Evolutionary conservation across 2,888 invertebrate species (phyloP).

Genomic region (Fissipunctia ypsillon): DNA sequence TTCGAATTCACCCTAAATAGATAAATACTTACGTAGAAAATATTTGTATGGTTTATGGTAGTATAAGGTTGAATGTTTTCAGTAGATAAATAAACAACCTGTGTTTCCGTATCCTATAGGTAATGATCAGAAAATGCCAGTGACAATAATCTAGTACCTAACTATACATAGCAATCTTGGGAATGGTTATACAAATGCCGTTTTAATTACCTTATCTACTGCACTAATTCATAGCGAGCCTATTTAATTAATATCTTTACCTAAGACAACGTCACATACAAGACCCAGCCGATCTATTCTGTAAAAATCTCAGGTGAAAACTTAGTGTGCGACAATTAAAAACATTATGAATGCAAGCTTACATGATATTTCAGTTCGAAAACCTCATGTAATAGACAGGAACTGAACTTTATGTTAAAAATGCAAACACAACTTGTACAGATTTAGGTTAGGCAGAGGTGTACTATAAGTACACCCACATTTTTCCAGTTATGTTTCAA

Average conservation of each 20-base stretch:
- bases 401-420: background rate
- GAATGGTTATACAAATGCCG: conserved; percentile 8
- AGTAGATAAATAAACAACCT: background rate
- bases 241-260: background rate
- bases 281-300: background rate
- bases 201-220: background rate
- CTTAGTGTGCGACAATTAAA: background rate
- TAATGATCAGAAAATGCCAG: background rate
- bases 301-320: no score
- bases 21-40: background rate
- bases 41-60: background rate
- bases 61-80: background rate
- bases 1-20: no score
- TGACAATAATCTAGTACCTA: background rate
- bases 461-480: no score
- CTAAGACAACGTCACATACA: background rate
- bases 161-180: no score
- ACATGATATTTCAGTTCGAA: background rate
- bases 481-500: no score
- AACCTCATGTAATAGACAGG: background rate
- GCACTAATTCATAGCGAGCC: conserved; percentile 11
- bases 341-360: background rate
- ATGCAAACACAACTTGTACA: background rate
- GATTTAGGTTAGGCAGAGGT: no score
- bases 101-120: background rate